phyloP scores from a whole-genome alignment of 92 coral and sea anemone species.

The Palythoa grandis region DNA sequence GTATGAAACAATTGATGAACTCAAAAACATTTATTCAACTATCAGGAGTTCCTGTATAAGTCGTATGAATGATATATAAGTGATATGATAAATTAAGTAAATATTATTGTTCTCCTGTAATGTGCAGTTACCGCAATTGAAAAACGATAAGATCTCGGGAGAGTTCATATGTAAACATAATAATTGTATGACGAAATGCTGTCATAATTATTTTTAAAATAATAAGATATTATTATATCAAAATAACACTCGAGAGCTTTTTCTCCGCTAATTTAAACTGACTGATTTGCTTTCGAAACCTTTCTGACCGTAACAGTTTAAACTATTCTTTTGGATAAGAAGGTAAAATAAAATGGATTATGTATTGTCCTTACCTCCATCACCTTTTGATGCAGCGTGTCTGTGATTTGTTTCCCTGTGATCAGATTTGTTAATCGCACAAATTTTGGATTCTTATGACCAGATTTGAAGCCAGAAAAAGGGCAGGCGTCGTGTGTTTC shows the following conservation, averaged over 20 bases:
- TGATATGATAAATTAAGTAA: not conserved
- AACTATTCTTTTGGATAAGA: not conserved
- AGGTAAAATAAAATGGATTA: not conserved
- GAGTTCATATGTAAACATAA: constrained; percentile 31
- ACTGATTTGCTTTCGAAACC: not conserved
- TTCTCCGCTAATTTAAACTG: not conserved
- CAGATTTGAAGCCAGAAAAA: constrained; percentile 41
- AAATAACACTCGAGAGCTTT: not conserved
- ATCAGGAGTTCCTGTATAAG: not conserved
- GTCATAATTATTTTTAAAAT: not conserved
- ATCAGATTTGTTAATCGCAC: constrained; percentile 77
- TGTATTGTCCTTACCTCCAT: constrained; percentile 12
- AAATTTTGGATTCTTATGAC: constrained; percentile 68
- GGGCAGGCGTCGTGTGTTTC: constrained; percentile 39
- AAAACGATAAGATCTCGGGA: constrained; percentile 34
- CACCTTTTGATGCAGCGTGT: constrained; percentile 85
- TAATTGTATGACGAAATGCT: constrained; percentile 16
- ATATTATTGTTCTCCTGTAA: not conserved
- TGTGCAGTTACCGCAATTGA: not conserved
- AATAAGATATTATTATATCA: no score
- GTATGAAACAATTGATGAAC: no score
- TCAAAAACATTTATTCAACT: not conserved
- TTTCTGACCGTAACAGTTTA: not conserved
- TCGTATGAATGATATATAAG: not conserved
- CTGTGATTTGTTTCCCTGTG: constrained; percentile 78